These are phyloP conservation scores for Pogonognathellus flavescens DNA, from an alignment of 1,140 invertebrate genomes.

Conservation along the genomic window DNA sequence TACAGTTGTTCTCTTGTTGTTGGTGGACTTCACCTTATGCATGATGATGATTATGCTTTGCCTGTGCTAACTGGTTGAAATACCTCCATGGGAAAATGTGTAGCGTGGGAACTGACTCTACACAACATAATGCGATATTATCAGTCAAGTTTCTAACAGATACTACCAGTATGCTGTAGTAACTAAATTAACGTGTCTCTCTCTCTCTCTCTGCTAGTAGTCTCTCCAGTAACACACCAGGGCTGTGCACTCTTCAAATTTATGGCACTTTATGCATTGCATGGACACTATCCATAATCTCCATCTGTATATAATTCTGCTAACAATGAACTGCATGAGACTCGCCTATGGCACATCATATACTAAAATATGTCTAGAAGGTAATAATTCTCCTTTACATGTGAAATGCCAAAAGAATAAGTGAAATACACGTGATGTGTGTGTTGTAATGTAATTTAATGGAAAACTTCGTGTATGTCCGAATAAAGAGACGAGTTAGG, in stretches of 20 bases:
- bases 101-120: slow-evolving; percentile 61
- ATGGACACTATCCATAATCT: background rate
- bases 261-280: slow-evolving; percentile 22
- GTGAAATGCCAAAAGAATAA: too few species aligned
- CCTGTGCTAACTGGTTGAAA: slow-evolving; percentile 52
- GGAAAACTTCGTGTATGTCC: background rate
- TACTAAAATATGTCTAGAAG: too few species aligned
- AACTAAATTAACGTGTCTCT: slow-evolving; percentile 50
- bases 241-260: background rate
- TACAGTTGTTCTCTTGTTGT: background rate
- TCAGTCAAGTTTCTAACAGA: slow-evolving; percentile 51
- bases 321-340: too few species aligned
- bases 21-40: too few species aligned
- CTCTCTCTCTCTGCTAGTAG: too few species aligned
- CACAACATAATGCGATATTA: slow-evolving; percentile 57
- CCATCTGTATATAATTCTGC: too few species aligned
- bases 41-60: too few species aligned
- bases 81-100: slow-evolving; percentile 65
- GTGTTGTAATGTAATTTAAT: background rate
- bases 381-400: too few species aligned
- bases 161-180: slow-evolving; percentile 31
- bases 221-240: background rate
- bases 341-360: too few species aligned
- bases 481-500: too few species aligned
- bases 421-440: too few species aligned